Conservation (phyloP, 1,140 invertebrate genomes). For the Listronotus bonariensis region DNA sequence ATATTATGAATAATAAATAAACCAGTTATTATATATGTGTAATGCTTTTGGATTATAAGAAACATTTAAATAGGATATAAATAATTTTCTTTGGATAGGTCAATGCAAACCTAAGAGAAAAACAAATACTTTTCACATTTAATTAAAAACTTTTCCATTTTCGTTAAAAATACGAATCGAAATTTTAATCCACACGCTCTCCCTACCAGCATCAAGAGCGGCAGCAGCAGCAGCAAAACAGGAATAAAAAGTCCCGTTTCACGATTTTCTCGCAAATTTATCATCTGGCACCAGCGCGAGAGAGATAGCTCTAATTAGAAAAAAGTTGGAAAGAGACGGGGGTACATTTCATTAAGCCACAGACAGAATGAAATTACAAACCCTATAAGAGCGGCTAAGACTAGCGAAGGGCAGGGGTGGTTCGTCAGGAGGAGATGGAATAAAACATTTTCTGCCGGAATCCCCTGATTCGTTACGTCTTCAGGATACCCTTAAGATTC, state of each 20-base stretch:
- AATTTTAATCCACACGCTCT: constrained; percentile 37
- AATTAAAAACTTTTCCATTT: background rate
- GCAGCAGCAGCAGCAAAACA: no score
- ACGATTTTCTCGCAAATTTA: constrained; percentile 48
- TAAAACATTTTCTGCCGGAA: background rate
- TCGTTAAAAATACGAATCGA: constrained; percentile 9
- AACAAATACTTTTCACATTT: background rate
- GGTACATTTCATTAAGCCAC: constrained; percentile 55
- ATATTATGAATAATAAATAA: no score
- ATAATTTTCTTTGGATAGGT: no score
- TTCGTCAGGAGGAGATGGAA: constrained; percentile 9
- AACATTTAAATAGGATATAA: no score
- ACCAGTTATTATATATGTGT: no score
- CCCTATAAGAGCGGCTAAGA: constrained; percentile 52
- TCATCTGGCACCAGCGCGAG: constrained; percentile 46
- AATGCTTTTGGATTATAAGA: no score
- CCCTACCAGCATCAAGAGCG: constrained; percentile 24
- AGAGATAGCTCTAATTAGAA: constrained; percentile 41
- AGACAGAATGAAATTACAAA: constrained; percentile 57
- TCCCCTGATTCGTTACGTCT: background rate
- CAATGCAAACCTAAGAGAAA: no score
- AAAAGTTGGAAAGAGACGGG: constrained; percentile 44
- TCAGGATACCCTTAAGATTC: no score
- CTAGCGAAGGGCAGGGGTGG: constrained; percentile 36
- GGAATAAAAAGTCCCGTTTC: constrained; percentile 34